phyloP scores from a whole-genome alignment of 2,113 vertebrate genomes.

The Phalacrocorax brasilianus region DNA sequence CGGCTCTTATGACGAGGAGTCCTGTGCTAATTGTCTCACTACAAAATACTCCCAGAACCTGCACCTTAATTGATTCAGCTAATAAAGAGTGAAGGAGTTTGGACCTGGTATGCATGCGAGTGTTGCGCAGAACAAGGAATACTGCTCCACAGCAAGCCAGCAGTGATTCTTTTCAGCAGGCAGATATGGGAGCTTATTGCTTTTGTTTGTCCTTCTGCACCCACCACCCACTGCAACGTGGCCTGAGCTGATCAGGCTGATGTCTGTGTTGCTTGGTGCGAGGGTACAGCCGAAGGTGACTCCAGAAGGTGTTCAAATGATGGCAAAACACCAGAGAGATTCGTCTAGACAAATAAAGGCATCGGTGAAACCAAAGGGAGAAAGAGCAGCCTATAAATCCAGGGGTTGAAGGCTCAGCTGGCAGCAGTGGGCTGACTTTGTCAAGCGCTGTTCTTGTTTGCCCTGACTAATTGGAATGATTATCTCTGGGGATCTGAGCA shows the following conservation, averaged over 20 bases:
- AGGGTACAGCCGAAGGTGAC: background rate
- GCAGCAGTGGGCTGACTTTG: background rate
- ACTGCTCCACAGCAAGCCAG: background rate
- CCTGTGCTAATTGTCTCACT: background rate
- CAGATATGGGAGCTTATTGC: background rate
- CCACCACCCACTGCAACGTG: background rate
- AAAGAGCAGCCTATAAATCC: background rate
- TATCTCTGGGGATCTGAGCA: background rate
- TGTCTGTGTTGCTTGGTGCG: background rate
- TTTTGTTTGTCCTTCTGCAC: background rate
- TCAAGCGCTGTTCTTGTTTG: background rate
- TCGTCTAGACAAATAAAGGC: background rate
- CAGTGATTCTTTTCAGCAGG: background rate
- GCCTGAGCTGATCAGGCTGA: background rate
- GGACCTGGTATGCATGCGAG: background rate
- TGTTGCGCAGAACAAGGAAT: too few relatives aligned
- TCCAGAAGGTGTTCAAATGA: background rate
- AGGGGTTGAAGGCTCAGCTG: background rate
- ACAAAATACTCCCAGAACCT: background rate
- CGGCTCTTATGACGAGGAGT: background rate
- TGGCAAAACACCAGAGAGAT: rapidly evolving
- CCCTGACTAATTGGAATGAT: background rate
- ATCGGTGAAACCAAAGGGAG: background rate
- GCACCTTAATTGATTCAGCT: background rate
- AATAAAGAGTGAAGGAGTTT: background rate